Percentiles rank a stretch among this genome's conserved stretches.
Evolutionary conservation across 2,888 invertebrate genomes (phyloP).

Genomic region (Cosmia pyralina): DNA sequence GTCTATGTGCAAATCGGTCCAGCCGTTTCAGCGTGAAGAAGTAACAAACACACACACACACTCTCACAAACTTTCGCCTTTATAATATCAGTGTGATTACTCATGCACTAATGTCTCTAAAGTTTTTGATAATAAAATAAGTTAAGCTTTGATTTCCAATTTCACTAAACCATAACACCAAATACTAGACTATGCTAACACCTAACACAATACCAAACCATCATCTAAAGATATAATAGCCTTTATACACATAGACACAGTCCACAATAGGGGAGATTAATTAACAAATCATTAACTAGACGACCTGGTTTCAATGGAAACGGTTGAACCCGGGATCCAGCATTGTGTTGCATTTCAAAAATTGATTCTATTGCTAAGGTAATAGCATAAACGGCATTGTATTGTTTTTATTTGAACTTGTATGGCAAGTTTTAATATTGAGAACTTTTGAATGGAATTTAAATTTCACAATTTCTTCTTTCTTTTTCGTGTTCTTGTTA

Average conservation of each 20-base stretch:
- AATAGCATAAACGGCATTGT: slow-evolving; percentile 5
- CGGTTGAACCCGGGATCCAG: slow-evolving; percentile 5
- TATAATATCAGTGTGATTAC: too few relatives aligned
- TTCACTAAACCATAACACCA: not conserved
- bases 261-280: slow-evolving; percentile 59
- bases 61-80: too few relatives aligned
- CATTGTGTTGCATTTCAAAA: slow-evolving; percentile 40
- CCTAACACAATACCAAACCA: not conserved
- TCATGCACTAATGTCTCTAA: too few relatives aligned
- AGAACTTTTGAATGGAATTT: not conserved
- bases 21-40: too few relatives aligned
- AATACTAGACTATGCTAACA: not conserved
- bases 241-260: slow-evolving; percentile 17
- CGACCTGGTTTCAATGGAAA: slow-evolving; percentile 33
- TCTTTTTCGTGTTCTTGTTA: too few relatives aligned
- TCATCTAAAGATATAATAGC: slow-evolving; percentile 16
- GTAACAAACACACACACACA: too few relatives aligned
- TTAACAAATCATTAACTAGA: slow-evolving; percentile 57
- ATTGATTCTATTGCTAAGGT: slow-evolving; percentile 10
- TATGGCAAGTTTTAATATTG: not conserved
- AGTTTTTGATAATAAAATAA: not conserved
- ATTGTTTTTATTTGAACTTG: not conserved
- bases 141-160: not conserved
- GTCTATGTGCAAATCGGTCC: too few relatives aligned
- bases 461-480: too few relatives aligned